Evolutionary conservation across 2,113 vertebrate genomes (phyloP).

Genomic region (Mirounga angustirostris): DNA sequence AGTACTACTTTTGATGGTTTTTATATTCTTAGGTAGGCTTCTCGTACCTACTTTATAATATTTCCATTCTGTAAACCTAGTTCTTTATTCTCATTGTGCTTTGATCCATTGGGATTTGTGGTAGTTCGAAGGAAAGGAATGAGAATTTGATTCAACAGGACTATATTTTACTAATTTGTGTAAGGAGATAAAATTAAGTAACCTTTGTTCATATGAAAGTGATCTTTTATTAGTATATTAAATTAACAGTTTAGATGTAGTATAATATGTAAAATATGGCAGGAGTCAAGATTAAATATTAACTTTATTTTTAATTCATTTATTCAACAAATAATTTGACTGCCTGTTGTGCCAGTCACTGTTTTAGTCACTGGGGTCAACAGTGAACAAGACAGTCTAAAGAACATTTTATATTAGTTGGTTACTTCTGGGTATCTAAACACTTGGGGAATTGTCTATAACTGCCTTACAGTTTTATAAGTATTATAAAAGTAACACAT

Average conservation of each 20-base stretch:
- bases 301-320: slow-evolving; percentile 33
- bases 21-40: not conserved
- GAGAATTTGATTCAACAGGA: not conserved
- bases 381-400: not conserved
- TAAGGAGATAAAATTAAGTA: slow-evolving; percentile 26
- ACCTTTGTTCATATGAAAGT: slow-evolving; percentile 20
- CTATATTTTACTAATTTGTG: slow-evolving; percentile 7
- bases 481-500: not conserved
- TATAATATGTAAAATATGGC: not conserved
- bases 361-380: not conserved
- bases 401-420: slow-evolving; percentile 21
- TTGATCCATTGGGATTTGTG: not conserved
- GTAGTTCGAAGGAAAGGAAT: slow-evolving; percentile 22
- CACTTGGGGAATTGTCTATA: not conserved
- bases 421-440: slow-evolving; percentile 13
- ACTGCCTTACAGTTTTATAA: not conserved
- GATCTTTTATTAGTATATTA: slow-evolving; percentile 13
- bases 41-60: not conserved
- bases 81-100: not conserved
- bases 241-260: not conserved
- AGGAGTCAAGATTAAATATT: not conserved
- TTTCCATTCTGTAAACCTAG: not conserved
- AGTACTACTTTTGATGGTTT: slow-evolving; percentile 38
- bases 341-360: not conserved
- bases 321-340: slow-evolving; percentile 1